Conservation (phyloP, 2,113 vertebrate genomes). For the Hippopotamus amphibius region DNA sequence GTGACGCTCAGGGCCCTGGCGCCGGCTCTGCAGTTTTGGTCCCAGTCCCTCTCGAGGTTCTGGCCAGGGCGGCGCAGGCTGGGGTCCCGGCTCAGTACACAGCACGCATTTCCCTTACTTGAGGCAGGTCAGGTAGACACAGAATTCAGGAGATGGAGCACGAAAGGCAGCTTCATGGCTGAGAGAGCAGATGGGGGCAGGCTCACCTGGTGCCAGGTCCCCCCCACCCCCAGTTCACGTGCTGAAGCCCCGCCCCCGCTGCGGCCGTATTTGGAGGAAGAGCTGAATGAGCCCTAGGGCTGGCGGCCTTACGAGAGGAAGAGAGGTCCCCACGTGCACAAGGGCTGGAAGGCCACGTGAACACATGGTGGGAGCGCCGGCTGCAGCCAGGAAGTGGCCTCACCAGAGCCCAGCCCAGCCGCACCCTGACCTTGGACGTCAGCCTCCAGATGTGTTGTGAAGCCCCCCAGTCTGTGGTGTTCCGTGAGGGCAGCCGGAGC, state of each 20-base stretch:
- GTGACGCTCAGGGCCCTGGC: accelerated
- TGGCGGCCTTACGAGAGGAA: neutral
- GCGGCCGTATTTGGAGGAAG: neutral
- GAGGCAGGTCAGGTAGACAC: neutral
- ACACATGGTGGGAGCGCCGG: accelerated
- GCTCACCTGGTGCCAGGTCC: no score
- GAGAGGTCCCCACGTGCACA: accelerated
- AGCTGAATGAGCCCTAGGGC: neutral
- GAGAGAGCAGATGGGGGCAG: neutral
- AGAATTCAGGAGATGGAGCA: neutral
- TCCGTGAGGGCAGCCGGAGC: neutral
- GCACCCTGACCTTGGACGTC: neutral
- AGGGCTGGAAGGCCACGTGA: accelerated
- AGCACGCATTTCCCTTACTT: accelerated
- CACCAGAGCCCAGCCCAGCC: accelerated
- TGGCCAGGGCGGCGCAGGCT: accelerated
- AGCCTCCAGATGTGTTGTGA: neutral
- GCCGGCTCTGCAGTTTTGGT: no score
- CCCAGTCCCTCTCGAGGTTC: neutral
- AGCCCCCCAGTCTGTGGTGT: neutral
- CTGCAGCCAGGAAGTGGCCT: neutral
- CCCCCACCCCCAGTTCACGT: neutral
- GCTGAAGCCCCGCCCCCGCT: neutral
- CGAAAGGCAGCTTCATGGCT: accelerated
- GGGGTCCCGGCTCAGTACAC: neutral